Base-by-base conservation (phyloP, 2,888 invertebrate species). In the Drosophila paramelanica region DNA sequence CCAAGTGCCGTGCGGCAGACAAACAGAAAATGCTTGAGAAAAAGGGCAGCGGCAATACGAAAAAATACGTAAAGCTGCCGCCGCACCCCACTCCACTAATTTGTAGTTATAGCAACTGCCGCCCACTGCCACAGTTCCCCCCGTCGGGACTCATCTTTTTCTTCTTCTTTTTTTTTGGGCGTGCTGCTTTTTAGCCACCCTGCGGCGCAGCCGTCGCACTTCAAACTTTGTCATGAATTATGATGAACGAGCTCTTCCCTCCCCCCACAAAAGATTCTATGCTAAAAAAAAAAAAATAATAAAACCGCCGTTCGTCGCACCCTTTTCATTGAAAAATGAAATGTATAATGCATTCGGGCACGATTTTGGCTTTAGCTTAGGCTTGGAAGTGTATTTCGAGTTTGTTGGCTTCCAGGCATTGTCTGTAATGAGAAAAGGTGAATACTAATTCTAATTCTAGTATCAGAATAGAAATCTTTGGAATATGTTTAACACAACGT, bases 201-300 rank as follows among this genome's bases (percentile, higher is more conserved):
- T 53, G 69, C 57, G 70, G 79, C 72, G 57, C 81, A 81, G 84
- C 74, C 81, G 81, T 81, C 81, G 77, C 88, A 88, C 88, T 86
- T 86, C 88, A 86, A 86, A 86, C 73, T 86, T 86, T 86, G 85
- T 86, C 85, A 86, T 86, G 85, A 86, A 86, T 86, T 86, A 86
- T 86, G 85, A 86, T 86, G 88, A 86, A 86, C 77, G 85, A 85
- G 86, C 81, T 57, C 53, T 56, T 55, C 58, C 46, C 66, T 3
- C 8, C 23, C 17, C 17, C 17, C 17, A 27, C 27, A 59, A 13
- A 60, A 45, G 56, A 61, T 43, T 41, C 38, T 41, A 20, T 20
- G 55, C 36, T 25, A 49, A 31, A 31, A 31, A 8, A 23, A 2
- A 23, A 23, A 23, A 66, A 61, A 58, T n/a, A n/a, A n/a, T n/a